These are phyloP conservation scores for Tolypeutes matacus DNA, from an alignment of 2,797 vertebrate genomes.

Conservation along the genomic window DNA sequence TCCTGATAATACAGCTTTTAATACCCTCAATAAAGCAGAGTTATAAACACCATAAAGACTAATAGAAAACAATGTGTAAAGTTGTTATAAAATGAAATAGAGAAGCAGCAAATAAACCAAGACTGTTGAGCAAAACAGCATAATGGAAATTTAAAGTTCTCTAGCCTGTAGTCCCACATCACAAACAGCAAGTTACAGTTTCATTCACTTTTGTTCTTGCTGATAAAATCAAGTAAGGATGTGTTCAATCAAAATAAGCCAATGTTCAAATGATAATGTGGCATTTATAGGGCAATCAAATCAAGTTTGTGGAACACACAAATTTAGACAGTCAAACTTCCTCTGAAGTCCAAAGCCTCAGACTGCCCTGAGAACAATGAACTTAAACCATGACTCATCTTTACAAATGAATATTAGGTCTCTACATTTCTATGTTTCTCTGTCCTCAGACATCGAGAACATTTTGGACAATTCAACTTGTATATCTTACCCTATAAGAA, in stretches of 20 bases:
- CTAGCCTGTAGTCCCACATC: neutral
- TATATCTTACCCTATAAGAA: neutral
- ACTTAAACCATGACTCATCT: no score
- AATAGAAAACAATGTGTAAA: conserved; percentile 57
- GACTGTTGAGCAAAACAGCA: conserved; percentile 35
- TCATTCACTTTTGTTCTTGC: neutral
- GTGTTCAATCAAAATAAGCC: neutral
- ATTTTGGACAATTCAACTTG: neutral
- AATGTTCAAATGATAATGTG: neutral
- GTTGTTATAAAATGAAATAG: conserved; percentile 64
- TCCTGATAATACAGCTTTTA: conserved; percentile 46
- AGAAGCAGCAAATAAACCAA: conserved; percentile 55
- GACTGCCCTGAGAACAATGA: neutral
- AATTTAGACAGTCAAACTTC: conserved; percentile 29
- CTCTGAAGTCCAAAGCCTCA: neutral
- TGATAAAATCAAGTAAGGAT: neutral
- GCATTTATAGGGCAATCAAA: neutral
- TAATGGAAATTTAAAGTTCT: conserved; percentile 51
- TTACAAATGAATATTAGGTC: neutral
- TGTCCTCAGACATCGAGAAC: neutral
- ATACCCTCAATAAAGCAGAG: conserved; percentile 73
- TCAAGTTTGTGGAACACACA: neutral
- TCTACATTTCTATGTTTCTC: neutral
- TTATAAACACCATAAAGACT: conserved; percentile 65
- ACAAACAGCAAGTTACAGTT: neutral